A percentile compares a stretch with the other conserved stretches of the same genome.
Evolutionary conservation across 1,140 invertebrate species (phyloP).

Genomic region (Nasonia longicornis): DNA sequence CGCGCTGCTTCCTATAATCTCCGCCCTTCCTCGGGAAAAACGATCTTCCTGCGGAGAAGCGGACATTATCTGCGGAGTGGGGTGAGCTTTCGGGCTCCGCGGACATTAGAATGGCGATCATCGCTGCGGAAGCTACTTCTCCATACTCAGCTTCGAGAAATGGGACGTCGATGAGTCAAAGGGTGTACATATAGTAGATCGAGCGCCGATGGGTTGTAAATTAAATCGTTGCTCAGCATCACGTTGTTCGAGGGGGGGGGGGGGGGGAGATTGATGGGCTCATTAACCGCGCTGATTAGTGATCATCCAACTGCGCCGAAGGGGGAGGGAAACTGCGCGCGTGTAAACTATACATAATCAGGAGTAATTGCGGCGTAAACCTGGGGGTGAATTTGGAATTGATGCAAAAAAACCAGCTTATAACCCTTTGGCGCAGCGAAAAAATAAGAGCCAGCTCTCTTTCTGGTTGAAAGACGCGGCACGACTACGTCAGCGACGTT

Average conservation of each 20-base stretch:
- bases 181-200: not conserved
- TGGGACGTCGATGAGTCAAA: not conserved
- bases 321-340: no score
- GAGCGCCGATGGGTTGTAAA: no score
- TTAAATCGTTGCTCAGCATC: not conserved
- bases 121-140: not conserved
- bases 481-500: conserved; percentile 46
- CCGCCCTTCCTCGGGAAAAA: not conserved
- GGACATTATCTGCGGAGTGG: not conserved
- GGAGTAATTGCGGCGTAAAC: no score
- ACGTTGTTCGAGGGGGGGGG: no score
- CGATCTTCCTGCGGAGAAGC: not conserved
- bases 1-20: not conserved
- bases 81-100: not conserved
- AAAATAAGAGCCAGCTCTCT: not conserved
- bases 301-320: no score
- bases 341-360: no score
- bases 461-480: not conserved
- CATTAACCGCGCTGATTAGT: no score
- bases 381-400: no score
- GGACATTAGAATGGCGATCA: conserved; percentile 21
- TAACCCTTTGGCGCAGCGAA: not conserved
- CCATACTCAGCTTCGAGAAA: no score
- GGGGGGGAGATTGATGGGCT: no score
- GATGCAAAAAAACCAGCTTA: no score